A percentile compares a stretch with the other conserved stretches of the same genome.
Conservation (phyloP, 1,140 invertebrate species). For the Drosophila lowei region DNA sequence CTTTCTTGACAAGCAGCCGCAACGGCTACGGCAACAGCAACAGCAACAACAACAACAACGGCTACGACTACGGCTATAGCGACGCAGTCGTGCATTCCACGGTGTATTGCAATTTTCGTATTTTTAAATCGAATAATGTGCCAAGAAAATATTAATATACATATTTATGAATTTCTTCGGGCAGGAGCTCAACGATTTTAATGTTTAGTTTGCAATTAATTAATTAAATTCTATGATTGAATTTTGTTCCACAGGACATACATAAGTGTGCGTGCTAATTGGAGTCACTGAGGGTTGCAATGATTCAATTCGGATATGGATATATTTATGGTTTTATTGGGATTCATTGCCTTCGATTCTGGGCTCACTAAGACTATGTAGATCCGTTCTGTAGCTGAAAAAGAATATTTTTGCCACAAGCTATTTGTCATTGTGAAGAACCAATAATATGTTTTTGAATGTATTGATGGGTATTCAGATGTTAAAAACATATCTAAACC, state of each 20-base stretch:
- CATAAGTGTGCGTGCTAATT: constrained; percentile 21
- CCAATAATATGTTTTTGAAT: too few species aligned
- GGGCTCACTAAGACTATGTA: too few species aligned
- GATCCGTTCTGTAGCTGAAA: not conserved
- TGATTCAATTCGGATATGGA: too few species aligned
- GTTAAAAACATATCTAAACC: too few species aligned
- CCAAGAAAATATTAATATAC: constrained; percentile 69
- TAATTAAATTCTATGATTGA: constrained; percentile 15
- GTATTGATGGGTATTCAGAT: not conserved
- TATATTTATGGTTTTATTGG: too few species aligned
- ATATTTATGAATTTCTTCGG: constrained; percentile 34
- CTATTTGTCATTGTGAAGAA: too few species aligned
- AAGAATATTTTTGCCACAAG: too few species aligned
- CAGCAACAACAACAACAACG: not conserved
- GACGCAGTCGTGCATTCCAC: constrained; percentile 67
- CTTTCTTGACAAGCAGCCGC: constrained; percentile 74
- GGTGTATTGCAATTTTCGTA: constrained; percentile 69
- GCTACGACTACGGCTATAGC: constrained; percentile 6
- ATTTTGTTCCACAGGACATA: constrained; percentile 18
- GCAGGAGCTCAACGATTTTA: constrained; percentile 10
- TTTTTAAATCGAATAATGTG: constrained; percentile 82
- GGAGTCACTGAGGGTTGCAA: too few species aligned
- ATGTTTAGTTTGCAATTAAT: constrained; percentile 40
- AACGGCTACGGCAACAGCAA: constrained; percentile 35
- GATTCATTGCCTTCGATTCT: too few species aligned